A percentile compares a stretch with the other conserved stretches of the same genome.
Evolutionary conservation across 2,888 invertebrate genomes (phyloP).

Genomic region (Andrena flavipes): DNA sequence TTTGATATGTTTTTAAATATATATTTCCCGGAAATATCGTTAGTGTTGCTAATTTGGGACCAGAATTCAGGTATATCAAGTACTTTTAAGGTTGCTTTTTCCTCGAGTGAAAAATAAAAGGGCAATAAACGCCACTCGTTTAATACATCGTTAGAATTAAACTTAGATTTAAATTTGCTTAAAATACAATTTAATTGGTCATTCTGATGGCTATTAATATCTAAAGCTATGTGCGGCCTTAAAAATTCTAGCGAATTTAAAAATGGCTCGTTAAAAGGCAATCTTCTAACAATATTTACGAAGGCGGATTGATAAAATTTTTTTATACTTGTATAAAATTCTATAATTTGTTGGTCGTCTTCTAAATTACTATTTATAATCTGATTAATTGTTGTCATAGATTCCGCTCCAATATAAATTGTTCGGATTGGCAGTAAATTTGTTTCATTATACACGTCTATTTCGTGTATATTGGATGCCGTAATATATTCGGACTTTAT

Average conservation of each 20-base stretch:
- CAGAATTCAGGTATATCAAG: constrained; percentile 3
- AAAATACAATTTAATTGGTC: background rate
- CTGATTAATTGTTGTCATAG: background rate
- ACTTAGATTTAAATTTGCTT: background rate
- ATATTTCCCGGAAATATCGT: background rate
- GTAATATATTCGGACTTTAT: background rate
- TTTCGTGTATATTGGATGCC: background rate
- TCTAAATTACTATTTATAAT: background rate
- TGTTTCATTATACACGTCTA: background rate
- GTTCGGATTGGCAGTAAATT: background rate
- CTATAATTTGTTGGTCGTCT: background rate
- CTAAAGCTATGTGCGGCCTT: background rate
- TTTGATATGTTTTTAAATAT: constrained; percentile 2
- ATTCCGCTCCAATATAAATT: background rate
- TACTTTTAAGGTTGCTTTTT: background rate
- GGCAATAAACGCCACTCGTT: constrained; percentile 6
- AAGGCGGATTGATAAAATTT: constrained; percentile 9
- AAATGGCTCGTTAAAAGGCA: background rate
- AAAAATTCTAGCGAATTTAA: background rate
- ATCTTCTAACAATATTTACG: background rate
- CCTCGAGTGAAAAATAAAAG: background rate
- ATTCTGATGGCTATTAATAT: background rate
- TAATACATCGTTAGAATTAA: background rate
- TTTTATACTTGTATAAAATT: constrained; percentile 1
- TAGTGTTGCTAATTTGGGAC: background rate